Conservation (phyloP, 2,113 vertebrate species). For the Asarcornis scutulata region DNA sequence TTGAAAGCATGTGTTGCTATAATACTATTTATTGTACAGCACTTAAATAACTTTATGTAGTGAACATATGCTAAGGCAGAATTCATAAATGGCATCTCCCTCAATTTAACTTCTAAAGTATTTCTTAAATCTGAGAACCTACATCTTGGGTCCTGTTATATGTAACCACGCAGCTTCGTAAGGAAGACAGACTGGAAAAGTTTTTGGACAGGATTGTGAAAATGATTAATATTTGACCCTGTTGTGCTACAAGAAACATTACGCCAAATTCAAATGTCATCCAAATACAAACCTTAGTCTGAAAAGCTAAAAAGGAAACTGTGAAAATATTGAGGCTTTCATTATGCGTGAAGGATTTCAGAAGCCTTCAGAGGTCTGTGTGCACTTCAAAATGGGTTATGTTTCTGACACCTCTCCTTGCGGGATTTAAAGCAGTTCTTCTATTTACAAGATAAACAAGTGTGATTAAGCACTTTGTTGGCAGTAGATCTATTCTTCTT, state of each 20-base stretch:
- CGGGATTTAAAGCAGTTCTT: background rate
- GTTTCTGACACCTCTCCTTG: background rate
- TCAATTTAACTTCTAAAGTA: background rate
- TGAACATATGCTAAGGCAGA: background rate
- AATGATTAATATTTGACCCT: background rate
- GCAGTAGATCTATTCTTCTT: background rate
- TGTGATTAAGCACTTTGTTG: background rate
- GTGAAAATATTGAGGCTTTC: background rate
- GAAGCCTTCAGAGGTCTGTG: background rate
- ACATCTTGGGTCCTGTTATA: background rate
- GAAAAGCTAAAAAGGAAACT: background rate
- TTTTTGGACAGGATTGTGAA: background rate
- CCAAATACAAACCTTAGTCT: background rate
- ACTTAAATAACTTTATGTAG: background rate
- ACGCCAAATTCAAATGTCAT: background rate
- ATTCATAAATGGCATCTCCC: background rate
- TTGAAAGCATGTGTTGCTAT: slow-evolving; percentile 13
- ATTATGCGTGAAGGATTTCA: background rate
- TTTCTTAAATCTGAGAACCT: background rate
- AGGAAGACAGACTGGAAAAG: rapidly evolving
- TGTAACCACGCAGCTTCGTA: rapidly evolving
- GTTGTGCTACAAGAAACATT: background rate
- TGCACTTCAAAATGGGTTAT: background rate
- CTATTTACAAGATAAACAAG: background rate
- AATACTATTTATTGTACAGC: background rate